Conservation (phyloP, 2,888 invertebrate species). For the Torymus texanus region DNA sequence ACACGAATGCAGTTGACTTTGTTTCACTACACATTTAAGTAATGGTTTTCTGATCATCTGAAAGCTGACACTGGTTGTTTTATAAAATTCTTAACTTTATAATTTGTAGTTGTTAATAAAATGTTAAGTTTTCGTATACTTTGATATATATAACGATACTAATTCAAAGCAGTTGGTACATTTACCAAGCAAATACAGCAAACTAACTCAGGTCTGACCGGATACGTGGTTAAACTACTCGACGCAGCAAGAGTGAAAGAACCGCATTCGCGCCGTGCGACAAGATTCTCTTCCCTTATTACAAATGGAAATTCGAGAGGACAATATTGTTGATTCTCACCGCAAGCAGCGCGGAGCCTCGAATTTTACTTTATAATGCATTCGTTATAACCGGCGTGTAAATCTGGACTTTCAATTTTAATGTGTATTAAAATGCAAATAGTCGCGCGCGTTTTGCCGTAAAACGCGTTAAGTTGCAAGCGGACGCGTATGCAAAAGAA, state of each 20-base stretch:
- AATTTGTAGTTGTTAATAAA: too few species aligned
- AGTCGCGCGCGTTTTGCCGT: background rate
- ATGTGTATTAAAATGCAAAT: slow-evolving; percentile 6
- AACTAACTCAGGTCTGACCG: slow-evolving; percentile 23
- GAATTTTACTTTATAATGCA: slow-evolving; percentile 42
- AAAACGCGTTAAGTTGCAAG: background rate
- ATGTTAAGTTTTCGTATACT: too few species aligned
- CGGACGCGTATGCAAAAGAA: too few species aligned
- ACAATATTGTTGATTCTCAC: slow-evolving; percentile 32
- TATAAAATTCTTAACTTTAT: too few species aligned
- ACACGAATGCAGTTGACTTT: too few species aligned
- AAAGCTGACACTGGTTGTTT: too few species aligned
- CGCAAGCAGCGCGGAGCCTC: background rate
- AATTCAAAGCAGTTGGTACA: background rate
- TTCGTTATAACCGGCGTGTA: background rate
- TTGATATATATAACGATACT: too few species aligned
- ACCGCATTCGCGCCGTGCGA: slow-evolving; percentile 1
- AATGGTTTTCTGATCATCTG: too few species aligned
- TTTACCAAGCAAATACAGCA: background rate
- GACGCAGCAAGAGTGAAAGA: background rate
- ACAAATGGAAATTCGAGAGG: slow-evolving; percentile 32
- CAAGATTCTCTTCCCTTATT: background rate
- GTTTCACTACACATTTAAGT: too few species aligned
- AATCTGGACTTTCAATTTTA: slow-evolving; percentile 15
- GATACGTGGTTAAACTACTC: slow-evolving; percentile 29